Percentiles rank a stretch among this genome's conserved stretches.
These are phyloP conservation scores for Goniozus legneri DNA, from an alignment of 1,140 invertebrate species.

Conservation along the genomic window DNA sequence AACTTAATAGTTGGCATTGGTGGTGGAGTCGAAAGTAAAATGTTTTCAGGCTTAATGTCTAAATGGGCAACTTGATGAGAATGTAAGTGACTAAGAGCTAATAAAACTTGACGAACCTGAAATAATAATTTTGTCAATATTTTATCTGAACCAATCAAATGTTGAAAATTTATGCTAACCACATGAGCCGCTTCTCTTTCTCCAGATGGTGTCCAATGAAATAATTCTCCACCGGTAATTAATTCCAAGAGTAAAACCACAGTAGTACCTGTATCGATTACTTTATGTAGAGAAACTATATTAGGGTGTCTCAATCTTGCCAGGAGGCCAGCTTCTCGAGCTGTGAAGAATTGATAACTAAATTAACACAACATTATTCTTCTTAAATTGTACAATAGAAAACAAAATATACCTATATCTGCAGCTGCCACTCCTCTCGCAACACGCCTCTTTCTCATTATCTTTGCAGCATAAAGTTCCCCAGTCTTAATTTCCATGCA, in stretches of 20 bases:
- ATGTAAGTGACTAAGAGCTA: conserved; percentile 67
- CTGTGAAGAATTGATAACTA: conserved; percentile 31
- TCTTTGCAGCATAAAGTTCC: conserved; percentile 67
- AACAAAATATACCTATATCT: conserved; percentile 50
- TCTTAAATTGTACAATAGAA: neutral
- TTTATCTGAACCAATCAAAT: too few species aligned
- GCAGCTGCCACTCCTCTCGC: conserved; percentile 56
- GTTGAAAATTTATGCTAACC: conserved; percentile 31
- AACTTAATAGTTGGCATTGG: conserved; percentile 61
- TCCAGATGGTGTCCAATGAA: conserved; percentile 61
- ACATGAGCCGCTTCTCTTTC: conserved; percentile 66
- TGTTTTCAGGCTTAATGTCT: conserved; percentile 68
- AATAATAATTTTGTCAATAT: conserved; percentile 12
- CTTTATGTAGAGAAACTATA: conserved; percentile 63
- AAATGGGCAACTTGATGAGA: conserved; percentile 66
- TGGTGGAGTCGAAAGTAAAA: conserved; percentile 58
- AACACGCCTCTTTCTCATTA: conserved; percentile 64
- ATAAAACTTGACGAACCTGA: conserved; percentile 63
- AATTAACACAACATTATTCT: conserved; percentile 1
- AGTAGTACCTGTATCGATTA: conserved; percentile 63
- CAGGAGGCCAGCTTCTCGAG: conserved; percentile 63
- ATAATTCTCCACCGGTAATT: conserved; percentile 61
- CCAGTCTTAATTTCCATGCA: conserved; percentile 60
- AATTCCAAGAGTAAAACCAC: conserved; percentile 66
- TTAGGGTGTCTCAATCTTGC: conserved; percentile 60